Percentiles rank a stretch among this genome's conserved stretches.
phyloP scores from a whole-genome alignment of 2,113 vertebrate genomes.

The Sylvilagus bachmani region DNA sequence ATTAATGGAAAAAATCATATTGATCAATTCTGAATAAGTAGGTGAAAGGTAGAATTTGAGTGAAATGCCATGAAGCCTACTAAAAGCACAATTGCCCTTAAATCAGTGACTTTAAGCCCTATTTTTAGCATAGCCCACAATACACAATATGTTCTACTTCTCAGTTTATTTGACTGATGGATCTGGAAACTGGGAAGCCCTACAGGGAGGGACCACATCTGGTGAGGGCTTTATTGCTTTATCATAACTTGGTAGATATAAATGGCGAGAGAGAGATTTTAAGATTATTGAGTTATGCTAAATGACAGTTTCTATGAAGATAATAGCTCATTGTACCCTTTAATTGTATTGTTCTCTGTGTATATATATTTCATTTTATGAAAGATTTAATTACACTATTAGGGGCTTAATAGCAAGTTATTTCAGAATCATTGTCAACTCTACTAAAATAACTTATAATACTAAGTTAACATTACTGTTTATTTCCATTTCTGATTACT shows the following conservation, averaged over 20 bases:
- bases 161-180: no score
- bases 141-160: not conserved
- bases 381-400: constrained; percentile 34
- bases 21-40: not conserved
- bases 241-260: not conserved
- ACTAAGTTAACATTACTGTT: constrained; percentile 19
- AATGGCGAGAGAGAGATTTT: not conserved
- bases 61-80: not conserved
- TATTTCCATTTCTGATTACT: not conserved
- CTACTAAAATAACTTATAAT: not conserved
- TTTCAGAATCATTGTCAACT: constrained; percentile 17
- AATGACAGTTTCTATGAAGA: constrained; percentile 8
- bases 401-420: constrained; percentile 47
- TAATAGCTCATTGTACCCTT: not conserved
- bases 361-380: constrained; percentile 28
- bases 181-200: not conserved
- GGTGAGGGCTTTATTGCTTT: not conserved
- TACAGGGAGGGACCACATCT: not conserved
- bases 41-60: not conserved
- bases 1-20: not conserved
- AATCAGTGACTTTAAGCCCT: not conserved
- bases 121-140: not conserved
- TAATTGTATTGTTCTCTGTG: not conserved
- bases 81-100: not conserved
- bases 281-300: not conserved